These are phyloP conservation scores for Sylvilagus bachmani DNA, from an alignment of 2,113 vertebrate genomes.

Conservation along the genomic window DNA sequence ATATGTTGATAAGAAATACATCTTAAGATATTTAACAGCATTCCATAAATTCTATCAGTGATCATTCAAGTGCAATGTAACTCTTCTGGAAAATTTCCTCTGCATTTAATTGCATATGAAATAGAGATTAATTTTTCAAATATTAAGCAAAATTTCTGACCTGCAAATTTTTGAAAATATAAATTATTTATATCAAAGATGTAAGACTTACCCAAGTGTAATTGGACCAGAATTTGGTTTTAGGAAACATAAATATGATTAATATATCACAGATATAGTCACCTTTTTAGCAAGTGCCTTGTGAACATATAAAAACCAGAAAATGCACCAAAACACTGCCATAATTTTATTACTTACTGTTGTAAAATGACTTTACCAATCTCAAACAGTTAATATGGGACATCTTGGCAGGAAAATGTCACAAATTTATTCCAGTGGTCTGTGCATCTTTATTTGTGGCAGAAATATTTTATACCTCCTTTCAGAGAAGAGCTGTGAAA, in stretches of 20 bases:
- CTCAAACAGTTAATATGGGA: slow-evolving; percentile 52
- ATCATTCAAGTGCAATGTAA: slow-evolving; percentile 33
- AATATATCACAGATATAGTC: slow-evolving; percentile 8
- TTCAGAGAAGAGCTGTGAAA: slow-evolving; percentile 26
- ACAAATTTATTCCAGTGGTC: slow-evolving; percentile 44
- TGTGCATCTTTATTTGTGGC: not conserved
- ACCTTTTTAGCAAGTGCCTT: slow-evolving; percentile 31
- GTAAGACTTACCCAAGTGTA: not conserved
- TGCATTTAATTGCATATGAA: slow-evolving; percentile 41
- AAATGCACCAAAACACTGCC: not conserved
- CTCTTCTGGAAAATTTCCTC: slow-evolving; percentile 48
- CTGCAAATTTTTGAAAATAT: slow-evolving; percentile 48
- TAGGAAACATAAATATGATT: slow-evolving; percentile 38
- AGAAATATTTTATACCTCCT: slow-evolving; percentile 45
- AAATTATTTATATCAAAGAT: slow-evolving; percentile 56
- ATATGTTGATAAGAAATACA: slow-evolving; percentile 30
- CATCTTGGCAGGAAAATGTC: slow-evolving; percentile 14
- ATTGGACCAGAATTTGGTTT: slow-evolving; percentile 42
- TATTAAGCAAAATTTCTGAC: slow-evolving; percentile 41
- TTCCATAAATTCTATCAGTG: slow-evolving; percentile 46
- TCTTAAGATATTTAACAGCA: slow-evolving; percentile 1
- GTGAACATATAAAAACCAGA: slow-evolving; percentile 21
- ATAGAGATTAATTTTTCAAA: slow-evolving; percentile 57
- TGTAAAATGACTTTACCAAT: slow-evolving; percentile 52
- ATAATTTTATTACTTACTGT: slow-evolving; percentile 47